Conservation (phyloP, 2,113 vertebrate species). For the Serranochromis macrocephalus region DNA sequence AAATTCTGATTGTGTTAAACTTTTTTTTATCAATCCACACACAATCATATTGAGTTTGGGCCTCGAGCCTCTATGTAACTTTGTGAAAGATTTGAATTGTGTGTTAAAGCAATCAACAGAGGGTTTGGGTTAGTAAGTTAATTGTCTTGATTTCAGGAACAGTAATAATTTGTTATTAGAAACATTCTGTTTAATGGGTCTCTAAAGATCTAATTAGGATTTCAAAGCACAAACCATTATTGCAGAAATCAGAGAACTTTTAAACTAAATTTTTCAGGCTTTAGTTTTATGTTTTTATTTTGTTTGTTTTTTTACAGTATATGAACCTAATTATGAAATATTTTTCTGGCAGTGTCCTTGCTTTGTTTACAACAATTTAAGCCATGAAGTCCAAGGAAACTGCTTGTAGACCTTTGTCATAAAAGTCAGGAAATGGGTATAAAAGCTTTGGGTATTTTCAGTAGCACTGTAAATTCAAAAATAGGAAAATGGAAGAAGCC, state of each 20-base stretch:
- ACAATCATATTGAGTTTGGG: not conserved
- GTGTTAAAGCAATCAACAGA: not conserved
- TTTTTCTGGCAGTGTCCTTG: not conserved
- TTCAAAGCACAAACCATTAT: not conserved
- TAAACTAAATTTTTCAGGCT: not conserved
- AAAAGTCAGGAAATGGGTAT: not conserved
- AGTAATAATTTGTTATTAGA: not conserved
- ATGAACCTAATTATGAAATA: not conserved
- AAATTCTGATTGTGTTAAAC: not conserved
- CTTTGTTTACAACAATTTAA: not conserved
- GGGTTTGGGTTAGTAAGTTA: not conserved
- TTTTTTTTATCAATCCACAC: not conserved
- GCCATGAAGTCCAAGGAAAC: not conserved
- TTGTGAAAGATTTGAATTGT: fast-evolving
- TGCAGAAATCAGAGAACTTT: not conserved
- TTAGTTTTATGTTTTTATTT: not conserved
- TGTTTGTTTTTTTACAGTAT: not conserved
- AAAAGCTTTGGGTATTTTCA: not conserved
- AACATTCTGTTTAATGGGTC: not conserved
- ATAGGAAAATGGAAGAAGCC: not conserved
- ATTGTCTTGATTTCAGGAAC: not conserved
- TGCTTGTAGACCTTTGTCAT: not conserved
- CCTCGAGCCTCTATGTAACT: not conserved
- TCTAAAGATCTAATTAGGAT: not conserved
- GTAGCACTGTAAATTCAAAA: not conserved